phyloP scores from a whole-genome alignment of 1,140 invertebrate species.

The Penaeus indicus region DNA sequence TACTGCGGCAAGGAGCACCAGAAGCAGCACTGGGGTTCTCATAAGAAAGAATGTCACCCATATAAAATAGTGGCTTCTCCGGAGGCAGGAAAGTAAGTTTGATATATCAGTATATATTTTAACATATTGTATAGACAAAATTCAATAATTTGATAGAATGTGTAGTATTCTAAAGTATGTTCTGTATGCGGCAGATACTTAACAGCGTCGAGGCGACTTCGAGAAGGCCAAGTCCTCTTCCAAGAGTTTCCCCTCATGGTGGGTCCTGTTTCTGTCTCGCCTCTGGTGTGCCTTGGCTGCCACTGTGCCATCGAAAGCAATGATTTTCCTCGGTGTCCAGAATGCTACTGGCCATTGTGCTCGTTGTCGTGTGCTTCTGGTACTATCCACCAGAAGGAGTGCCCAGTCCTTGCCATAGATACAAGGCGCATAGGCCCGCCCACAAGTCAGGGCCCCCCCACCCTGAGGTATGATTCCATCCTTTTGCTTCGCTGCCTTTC shows the following conservation, averaged over 20 bases:
- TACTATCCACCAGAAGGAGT: constrained; percentile 56
- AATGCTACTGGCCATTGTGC: constrained; percentile 85
- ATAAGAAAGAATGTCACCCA: constrained; percentile 71
- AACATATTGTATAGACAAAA: background rate
- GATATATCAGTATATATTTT: background rate
- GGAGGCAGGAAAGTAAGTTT: constrained; percentile 69
- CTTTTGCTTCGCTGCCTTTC: constrained; percentile 59
- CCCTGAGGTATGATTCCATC: constrained; percentile 64
- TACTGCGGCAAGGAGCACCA: constrained; percentile 71
- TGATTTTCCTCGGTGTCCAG: constrained; percentile 66
- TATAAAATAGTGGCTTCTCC: constrained; percentile 68
- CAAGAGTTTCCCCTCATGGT: constrained; percentile 80
- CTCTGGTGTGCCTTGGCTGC: constrained; percentile 63
- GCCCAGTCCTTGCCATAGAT: constrained; percentile 52
- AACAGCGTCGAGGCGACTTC: constrained; percentile 80
- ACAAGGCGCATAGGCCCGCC: constrained; percentile 47
- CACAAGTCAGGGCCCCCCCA: constrained; percentile 1
- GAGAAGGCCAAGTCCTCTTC: constrained; percentile 81
- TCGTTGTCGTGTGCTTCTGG: constrained; percentile 73
- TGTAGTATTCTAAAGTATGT: background rate
- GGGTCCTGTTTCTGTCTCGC: constrained; percentile 73
- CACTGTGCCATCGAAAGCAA: constrained; percentile 25
- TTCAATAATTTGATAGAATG: background rate
- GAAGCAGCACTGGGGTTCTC: constrained; percentile 69
- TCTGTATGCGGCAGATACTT: constrained; percentile 74